Evolutionary conservation across 2,797 vertebrate species (phyloP), one percentile per base, ranked within the genome.

Genomic region (Sebastes hubbsi): DNA sequence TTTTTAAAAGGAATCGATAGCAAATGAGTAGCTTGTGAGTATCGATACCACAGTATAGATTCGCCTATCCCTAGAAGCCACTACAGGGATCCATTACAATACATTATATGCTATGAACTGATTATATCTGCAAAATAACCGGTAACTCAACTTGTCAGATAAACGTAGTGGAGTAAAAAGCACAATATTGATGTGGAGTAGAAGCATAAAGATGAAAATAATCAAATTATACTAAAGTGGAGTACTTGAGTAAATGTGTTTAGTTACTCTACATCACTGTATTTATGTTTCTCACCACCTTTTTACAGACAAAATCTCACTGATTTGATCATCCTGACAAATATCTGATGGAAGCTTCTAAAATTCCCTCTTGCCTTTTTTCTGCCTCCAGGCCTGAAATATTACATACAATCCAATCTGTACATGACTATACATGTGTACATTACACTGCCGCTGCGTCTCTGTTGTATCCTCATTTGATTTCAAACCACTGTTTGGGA

Each of bases 401-500:
- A 42, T 25, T 49, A 72, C 78, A 62, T 25, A 63, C 64, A 27
- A 25, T 77, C 72, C 68, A 49, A 62, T 69, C 64, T 75, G 63
- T 62, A 77, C 67, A 54, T 13, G 71, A 16, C 22, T 14, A 38
- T 22, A 12, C 54, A 18, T 11, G 42, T 71, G 70, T 46, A 6
- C 6, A 22, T 34, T 63, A 46, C 59, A 42, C 3, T 3, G 22
- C 56, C 9, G 4, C 63, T 72, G n/a, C 38, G 52, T 71, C 64
- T 78, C 62, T 42, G 63, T 46, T 75, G 46, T 38, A 27, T 72
- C 77, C 71, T 78, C 67, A 65, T 87, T 84, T 81, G 69, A 81
- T 89, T 89, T 84, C 78, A 70, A 59, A 56, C 52, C 62, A 54
- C 74, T 84, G 82, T 90, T 81, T 52, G 74, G 78, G 71, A 89